A percentile compares a stretch with the other conserved stretches of the same genome.
Evolutionary conservation across 2,797 vertebrate species (phyloP).

Genomic region (Phalanger gymnotis): DNA sequence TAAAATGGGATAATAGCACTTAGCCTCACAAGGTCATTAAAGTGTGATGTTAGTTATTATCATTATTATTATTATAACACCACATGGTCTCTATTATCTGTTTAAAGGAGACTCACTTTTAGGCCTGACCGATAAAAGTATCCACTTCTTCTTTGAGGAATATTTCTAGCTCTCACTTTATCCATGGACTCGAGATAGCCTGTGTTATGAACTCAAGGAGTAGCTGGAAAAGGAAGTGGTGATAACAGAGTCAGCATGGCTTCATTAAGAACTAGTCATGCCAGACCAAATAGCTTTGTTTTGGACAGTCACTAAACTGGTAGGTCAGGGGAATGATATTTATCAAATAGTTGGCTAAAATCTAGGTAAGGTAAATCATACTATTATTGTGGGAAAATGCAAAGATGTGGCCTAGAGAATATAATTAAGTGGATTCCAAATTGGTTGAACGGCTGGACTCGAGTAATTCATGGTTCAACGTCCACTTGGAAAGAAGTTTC

Average conservation of each 20-base stretch:
- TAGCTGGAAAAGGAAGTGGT: background rate
- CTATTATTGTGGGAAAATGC: background rate
- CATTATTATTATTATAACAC: background rate
- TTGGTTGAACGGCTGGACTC: background rate
- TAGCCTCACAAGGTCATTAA: slow-evolving; percentile 37
- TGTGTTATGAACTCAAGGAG: background rate
- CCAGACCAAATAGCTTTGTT: background rate
- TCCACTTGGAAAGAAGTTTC: background rate
- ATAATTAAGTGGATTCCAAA: background rate
- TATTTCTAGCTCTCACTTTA: slow-evolving; percentile 50
- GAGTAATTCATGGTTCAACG: background rate
- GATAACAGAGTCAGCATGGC: background rate
- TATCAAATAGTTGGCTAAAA: background rate
- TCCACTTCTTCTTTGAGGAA: slow-evolving; percentile 54
- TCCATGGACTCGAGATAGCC: slow-evolving; percentile 49
- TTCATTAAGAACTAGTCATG: background rate
- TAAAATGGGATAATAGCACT: background rate
- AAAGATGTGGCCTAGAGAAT: background rate
- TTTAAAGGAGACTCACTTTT: slow-evolving; percentile 43
- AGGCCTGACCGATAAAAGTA: slow-evolving; percentile 46
- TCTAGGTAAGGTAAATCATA: background rate
- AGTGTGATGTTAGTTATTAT: background rate
- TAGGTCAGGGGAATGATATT: background rate
- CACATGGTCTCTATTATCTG: background rate
- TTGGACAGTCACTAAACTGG: background rate